Conservation (phyloP, 2,797 vertebrate species). For the Micropoecilia bifurca region DNA sequence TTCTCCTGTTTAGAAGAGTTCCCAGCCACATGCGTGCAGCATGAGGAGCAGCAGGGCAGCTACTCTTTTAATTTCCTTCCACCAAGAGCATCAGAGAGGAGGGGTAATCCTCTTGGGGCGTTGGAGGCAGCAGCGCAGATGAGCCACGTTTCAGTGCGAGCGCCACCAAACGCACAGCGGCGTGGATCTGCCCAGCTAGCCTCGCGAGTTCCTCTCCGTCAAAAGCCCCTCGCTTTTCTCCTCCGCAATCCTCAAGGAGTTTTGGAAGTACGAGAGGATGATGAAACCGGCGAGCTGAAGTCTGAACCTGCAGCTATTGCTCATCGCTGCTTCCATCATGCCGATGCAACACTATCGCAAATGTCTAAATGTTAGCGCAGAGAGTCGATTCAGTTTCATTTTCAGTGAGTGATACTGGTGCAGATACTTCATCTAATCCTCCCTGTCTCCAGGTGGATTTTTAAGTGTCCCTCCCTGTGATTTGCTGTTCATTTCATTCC, state of each 20-base stretch:
- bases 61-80: conserved; percentile 71
- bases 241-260: conserved; percentile 46
- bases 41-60: too few relatives aligned
- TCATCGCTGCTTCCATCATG: conserved; percentile 18
- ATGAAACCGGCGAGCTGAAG: conserved; percentile 48
- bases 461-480: conserved; percentile 76
- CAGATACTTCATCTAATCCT: conserved; percentile 18
- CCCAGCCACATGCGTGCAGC: conserved; percentile 26
- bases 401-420: conserved; percentile 59
- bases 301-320: conserved; percentile 46
- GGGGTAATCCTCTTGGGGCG: conserved; percentile 49
- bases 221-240: conserved; percentile 17
- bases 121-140: conserved; percentile 66
- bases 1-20: not conserved
- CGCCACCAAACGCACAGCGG: conserved; percentile 18
- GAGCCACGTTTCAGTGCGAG: conserved; percentile 62
- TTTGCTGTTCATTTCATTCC: conserved; percentile 77
- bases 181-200: conserved; percentile 36
- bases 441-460: conserved; percentile 71
- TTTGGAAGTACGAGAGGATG: conserved; percentile 45
- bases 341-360: conserved; percentile 35
- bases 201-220: not conserved
- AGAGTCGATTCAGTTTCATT: conserved; percentile 58
- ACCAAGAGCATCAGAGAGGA: conserved; percentile 39
- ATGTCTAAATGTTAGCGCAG: conserved; percentile 45